Conservation (phyloP, 2,797 vertebrate genomes). For the Channallabes apus region DNA sequence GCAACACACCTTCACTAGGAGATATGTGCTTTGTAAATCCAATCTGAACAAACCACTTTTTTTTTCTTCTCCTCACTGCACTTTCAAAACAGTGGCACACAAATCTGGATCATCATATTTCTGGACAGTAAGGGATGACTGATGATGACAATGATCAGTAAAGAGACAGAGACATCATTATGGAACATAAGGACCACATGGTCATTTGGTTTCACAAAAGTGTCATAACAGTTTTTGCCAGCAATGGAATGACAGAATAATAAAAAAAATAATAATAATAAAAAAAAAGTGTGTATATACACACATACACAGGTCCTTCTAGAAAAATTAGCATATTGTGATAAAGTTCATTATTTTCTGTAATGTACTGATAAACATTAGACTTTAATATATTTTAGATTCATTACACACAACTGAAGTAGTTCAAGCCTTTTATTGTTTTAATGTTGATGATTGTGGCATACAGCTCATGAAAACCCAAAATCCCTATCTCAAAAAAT, state of each 20-base stretch:
- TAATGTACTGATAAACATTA: no score
- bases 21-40: neutral
- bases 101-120: neutral
- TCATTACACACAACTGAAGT: no score
- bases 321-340: no score
- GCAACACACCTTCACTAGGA: slow-evolving; percentile 28
- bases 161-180: neutral
- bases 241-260: neutral
- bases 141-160: neutral
- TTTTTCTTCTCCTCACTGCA: neutral
- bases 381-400: no score
- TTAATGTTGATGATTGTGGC: no score
- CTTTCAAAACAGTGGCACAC: neutral
- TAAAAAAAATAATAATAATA: no score
- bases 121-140: neutral
- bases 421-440: no score
- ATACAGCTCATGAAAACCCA: no score
- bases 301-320: no score
- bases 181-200: neutral
- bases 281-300: no score
- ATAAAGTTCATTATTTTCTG: no score
- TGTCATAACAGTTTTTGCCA: neutral
- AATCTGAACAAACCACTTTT: neutral
- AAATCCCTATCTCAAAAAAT: no score
- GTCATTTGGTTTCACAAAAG: neutral